Evolutionary conservation across 2,113 vertebrate genomes (phyloP), one percentile per base, ranked within the genome.

Genomic region (Tachysurus vachellii): DNA sequence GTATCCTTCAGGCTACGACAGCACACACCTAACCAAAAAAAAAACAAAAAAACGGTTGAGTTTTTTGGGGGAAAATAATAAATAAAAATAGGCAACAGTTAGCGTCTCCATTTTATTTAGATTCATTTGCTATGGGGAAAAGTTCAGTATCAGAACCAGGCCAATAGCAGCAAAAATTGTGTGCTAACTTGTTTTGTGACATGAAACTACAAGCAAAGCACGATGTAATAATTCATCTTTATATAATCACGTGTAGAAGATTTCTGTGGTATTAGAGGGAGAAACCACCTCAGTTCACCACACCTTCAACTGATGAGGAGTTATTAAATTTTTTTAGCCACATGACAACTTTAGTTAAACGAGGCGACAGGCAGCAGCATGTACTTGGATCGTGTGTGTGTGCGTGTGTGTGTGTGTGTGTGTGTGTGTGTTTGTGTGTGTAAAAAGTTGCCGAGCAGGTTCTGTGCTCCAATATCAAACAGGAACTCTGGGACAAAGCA

Each of bases 1-100:
- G 92, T 94, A 91, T 95, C 92, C 61, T 94, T 92, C 13, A 95
- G 95, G 92, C 85, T 93, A 86, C 92, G 96, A 89, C 94, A 86
- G 80, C 84, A 73, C 85, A 95, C 42, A 82, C 94, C 95, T 96
- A 73, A 9, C 85, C 23, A 19, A 88, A 54, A 5, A 23, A n/a
- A 6, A 26, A n/a, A 79, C 5, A 2, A 31, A 57, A 19, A 59
- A 47, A 26, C 1, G 47, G 5, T 7, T 50, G 47, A 50, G 0
- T 50, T 50, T 3, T 50, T 50, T 50, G 5, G 8, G 47, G 21
- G n/a, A 11, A 2, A 50, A 16, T 23, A 26, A n/a, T 10, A 53
- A 14, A 14, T 66, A 28, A 50, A 50, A 1, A 50, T 3, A 50
- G 47, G 47, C 47, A 50, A 50, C 5, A 83, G 5, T n/a, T 56